Evolutionary conservation across 2,888 invertebrate species (phyloP), one percentile per base, ranked within the genome.

Genomic region (Eristalis pertinax): DNA sequence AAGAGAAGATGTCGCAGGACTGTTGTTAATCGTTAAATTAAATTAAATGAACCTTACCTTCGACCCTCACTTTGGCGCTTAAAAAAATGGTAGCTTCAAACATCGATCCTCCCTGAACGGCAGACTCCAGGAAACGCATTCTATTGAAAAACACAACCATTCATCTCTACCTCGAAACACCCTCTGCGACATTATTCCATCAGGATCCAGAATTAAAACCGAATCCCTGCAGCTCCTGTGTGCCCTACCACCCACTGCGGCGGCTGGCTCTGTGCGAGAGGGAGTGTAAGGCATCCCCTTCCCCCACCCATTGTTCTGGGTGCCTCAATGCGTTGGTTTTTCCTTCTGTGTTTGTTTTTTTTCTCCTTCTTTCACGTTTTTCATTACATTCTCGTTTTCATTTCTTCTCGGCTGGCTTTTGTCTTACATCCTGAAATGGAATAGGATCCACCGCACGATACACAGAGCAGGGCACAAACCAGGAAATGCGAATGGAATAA

Each of bases 331-430:
- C 32, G 38, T 38, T 38, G 38, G 38, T 38, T 29, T 41, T 65
- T 0, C 22, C 32, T 35, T 38, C 8, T 60, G 35, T 79, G 73
- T 62, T 60, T 80, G 26, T 35, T 68, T 50, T 63, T 41, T 22
- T 72, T 19, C 19, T 3, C 43, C 41, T 41, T 80, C 50, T 60
- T 62, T 62, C 63, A 29, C 63, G 63, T 32, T 32, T 32, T 7
- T 29, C 29, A n/a, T 62, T 13, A 70, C 73, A 35, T 35, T 73
- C 67, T 26, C 15, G 22, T 67, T 67, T 77, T 73, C 62, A 41
- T 41, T 78, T 56, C n/a, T n/a, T 50, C 50, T n/a, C 50, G 50
- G 19, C 50, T 50, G 80, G 26, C 73, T 73, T 74, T 67, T 60
- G 65, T 73, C 56, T 67, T 72, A 43, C 19, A 50, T 50, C 32